Evolutionary conservation across 2,113 vertebrate species (phyloP).

Genomic region (Lycaon pictus): DNA sequence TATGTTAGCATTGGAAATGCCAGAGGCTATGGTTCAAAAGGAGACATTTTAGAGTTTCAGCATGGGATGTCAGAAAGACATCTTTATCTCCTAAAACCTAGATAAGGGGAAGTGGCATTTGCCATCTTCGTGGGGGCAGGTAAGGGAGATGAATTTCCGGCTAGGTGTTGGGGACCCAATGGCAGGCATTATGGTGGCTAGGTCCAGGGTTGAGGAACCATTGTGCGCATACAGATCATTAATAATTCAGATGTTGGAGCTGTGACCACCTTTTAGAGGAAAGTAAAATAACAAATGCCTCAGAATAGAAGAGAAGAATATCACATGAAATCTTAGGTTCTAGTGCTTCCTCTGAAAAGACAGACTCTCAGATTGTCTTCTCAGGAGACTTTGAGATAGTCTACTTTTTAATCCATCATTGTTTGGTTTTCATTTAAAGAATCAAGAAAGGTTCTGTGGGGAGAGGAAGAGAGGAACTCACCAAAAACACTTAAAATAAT

Average conservation of each 20-base stretch:
- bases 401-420: not conserved
- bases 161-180: not conserved
- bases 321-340: not conserved
- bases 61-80: not conserved
- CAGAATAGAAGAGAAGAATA: not conserved
- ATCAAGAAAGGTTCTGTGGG: not conserved
- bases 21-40: not conserved
- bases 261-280: not conserved
- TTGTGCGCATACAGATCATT: not conserved
- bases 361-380: not conserved
- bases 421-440: not conserved
- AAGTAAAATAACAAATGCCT: not conserved
- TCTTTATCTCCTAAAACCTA: not conserved
- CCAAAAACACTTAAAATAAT: conserved; percentile 23
- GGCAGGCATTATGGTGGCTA: not conserved
- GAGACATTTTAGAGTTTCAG: not conserved
- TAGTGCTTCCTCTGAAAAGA: not conserved
- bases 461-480: not conserved
- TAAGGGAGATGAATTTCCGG: not conserved
- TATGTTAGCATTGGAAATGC: not conserved
- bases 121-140: not conserved
- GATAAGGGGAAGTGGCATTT: not conserved
- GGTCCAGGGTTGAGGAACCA: not conserved
- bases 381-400: not conserved
- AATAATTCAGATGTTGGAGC: not conserved